phyloP scores from a whole-genome alignment of 2,113 vertebrate genomes.

The Delphinus delphis region DNA sequence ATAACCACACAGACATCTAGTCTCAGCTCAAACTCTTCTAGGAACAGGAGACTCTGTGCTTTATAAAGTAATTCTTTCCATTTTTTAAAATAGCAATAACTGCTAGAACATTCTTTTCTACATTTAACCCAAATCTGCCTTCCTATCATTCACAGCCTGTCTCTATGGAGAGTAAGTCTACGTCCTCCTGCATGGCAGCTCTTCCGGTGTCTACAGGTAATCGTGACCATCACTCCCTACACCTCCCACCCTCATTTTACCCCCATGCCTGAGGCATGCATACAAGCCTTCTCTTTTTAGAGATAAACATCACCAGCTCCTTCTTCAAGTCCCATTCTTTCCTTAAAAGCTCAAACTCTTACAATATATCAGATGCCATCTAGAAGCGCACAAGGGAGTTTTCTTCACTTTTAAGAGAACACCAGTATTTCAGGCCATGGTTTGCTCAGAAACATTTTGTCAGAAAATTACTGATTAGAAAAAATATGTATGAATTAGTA shows the following conservation, averaged over 20 bases:
- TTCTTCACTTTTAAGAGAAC: neutral
- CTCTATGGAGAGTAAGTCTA: neutral
- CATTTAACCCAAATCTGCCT: neutral
- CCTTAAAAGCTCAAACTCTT: neutral
- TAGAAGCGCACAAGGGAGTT: neutral
- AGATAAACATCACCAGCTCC: neutral
- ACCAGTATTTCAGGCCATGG: neutral
- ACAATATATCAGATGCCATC: neutral
- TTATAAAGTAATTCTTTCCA: neutral
- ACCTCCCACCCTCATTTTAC: neutral
- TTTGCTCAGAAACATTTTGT: neutral
- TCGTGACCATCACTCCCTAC: too few relatives aligned
- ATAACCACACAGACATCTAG: neutral
- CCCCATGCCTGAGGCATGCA: fast-evolving
- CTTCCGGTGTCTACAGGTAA: neutral
- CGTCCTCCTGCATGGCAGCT: neutral
- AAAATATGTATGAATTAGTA: neutral
- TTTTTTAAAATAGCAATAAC: neutral
- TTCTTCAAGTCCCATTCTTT: neutral
- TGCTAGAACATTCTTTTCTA: neutral
- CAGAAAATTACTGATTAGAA: neutral
- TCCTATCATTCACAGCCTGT: neutral
- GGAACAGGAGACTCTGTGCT: neutral
- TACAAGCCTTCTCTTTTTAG: neutral
- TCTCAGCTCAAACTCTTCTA: neutral